Percentiles rank a stretch among this genome's conserved stretches.
Conservation (phyloP, 2,797 vertebrate species). For the Hemibagrus guttatus region DNA sequence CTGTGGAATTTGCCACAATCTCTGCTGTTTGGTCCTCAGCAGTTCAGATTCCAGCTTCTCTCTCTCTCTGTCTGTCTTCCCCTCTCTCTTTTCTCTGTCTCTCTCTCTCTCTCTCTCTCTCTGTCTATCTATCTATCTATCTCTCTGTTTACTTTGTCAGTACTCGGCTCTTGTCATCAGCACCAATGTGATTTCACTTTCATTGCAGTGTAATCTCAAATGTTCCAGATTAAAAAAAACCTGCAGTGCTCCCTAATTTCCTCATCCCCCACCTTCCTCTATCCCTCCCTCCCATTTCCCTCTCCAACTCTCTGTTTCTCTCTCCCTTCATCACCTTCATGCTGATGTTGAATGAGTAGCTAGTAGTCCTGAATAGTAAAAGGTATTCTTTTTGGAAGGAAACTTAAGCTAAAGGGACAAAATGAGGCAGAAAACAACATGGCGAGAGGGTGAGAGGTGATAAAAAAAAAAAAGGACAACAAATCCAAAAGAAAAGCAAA, state of each 20-base stretch:
- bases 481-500: slow-evolving; percentile 23
- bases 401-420: slow-evolving; percentile 42
- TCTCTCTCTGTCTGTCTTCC: slow-evolving; percentile 3
- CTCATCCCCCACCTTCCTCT: slow-evolving; percentile 36
- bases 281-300: slow-evolving; percentile 27
- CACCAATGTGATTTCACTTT: slow-evolving; percentile 63
- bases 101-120: neutral
- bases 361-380: slow-evolving; percentile 57
- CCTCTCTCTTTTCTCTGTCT: neutral
- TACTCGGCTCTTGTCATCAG: slow-evolving; percentile 39
- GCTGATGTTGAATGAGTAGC: slow-evolving; percentile 62
- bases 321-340: neutral
- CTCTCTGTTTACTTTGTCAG: slow-evolving; percentile 11
- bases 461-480: slow-evolving; percentile 34
- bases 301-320: slow-evolving; percentile 27
- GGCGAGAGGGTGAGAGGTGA: slow-evolving; percentile 52
- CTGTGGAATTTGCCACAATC: neutral
- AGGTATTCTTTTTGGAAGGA: slow-evolving; percentile 60
- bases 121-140: neutral
- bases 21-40: neutral
- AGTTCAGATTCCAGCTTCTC: slow-evolving; percentile 17
- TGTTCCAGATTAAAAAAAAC: slow-evolving; percentile 73
- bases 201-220: slow-evolving; percentile 74
- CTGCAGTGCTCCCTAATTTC: slow-evolving; percentile 66
- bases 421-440: slow-evolving; percentile 62